Evolutionary conservation across 2,797 vertebrate species (phyloP).

Genomic region (Cyprinella venusta): DNA sequence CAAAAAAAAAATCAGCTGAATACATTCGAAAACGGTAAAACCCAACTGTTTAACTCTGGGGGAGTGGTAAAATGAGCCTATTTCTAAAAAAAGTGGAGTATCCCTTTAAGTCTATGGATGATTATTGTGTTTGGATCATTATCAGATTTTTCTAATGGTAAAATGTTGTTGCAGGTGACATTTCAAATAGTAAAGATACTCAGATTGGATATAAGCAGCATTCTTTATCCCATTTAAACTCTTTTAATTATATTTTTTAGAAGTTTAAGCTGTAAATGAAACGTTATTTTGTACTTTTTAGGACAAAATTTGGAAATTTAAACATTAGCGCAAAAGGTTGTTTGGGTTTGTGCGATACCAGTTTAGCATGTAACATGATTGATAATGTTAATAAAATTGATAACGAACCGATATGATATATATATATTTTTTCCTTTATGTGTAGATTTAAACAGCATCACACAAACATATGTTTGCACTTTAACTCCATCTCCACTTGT

Average conservation of each 20-base stretch:
- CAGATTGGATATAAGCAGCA: not conserved
- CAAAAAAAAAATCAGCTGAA: too few species aligned
- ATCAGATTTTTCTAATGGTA: not conserved
- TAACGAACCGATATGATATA: not conserved
- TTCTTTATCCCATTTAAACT: not conserved
- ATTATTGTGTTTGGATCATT: not conserved
- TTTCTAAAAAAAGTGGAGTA: too few species aligned
- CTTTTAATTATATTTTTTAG: not conserved
- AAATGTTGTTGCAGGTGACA: not conserved
- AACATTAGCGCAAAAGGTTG: not conserved
- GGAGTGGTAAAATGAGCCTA: too few species aligned
- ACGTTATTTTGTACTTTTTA: not conserved
- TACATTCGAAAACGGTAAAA: too few species aligned
- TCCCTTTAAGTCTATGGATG: not conserved
- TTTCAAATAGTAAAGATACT: not conserved
- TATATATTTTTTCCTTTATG: constrained; percentile 1
- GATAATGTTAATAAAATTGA: not conserved
- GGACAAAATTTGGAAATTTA: not conserved
- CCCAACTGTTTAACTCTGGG: too few species aligned
- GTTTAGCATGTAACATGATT: constrained; percentile 6
- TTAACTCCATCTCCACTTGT: not conserved
- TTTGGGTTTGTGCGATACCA: constrained; percentile 10
- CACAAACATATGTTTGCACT: not conserved
- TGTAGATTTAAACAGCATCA: constrained; percentile 11
- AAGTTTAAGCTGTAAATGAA: not conserved